Percentiles rank a stretch among this genome's conserved stretches.
These are phyloP conservation scores for Siniperca obscura DNA, from an alignment of 2,797 vertebrate genomes.

Conservation along the genomic window DNA sequence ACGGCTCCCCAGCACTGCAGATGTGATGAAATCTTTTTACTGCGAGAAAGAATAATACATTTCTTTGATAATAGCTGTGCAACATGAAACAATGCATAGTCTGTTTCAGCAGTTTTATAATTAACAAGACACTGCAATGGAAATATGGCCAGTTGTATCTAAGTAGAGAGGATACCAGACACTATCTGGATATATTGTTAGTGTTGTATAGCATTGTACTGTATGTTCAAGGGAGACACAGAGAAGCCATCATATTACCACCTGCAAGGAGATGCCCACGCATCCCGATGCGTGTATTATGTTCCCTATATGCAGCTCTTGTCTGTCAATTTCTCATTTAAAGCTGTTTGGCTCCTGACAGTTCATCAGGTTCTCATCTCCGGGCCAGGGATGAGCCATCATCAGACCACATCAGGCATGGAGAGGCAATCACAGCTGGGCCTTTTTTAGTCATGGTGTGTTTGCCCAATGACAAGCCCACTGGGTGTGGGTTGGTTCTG, in stretches of 20 bases:
- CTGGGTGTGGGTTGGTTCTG: slow-evolving; percentile 70
- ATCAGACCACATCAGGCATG: slow-evolving; percentile 85
- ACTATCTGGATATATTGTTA: slow-evolving; percentile 32
- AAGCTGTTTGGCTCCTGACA: slow-evolving; percentile 81
- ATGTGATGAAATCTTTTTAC: slow-evolving; percentile 81
- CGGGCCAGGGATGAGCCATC: slow-evolving; percentile 79
- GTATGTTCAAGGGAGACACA: slow-evolving; percentile 49
- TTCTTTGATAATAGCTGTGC: slow-evolving; percentile 76
- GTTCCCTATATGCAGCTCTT: slow-evolving; percentile 74
- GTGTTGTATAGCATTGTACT: slow-evolving; percentile 33
- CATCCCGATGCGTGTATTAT: slow-evolving; percentile 64
- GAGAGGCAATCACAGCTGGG: slow-evolving; percentile 83
- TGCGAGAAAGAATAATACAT: slow-evolving; percentile 68
- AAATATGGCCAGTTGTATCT: slow-evolving; percentile 60
- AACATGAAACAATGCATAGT: slow-evolving; percentile 77
- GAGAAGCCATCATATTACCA: slow-evolving; percentile 66
- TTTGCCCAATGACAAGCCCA: slow-evolving; percentile 79
- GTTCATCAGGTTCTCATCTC: slow-evolving; percentile 84
- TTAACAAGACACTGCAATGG: slow-evolving; percentile 68
- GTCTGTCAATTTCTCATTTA: slow-evolving; percentile 82
- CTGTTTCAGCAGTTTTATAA: slow-evolving; percentile 84
- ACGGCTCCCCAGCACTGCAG: slow-evolving; percentile 68
- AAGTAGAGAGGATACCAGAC: slow-evolving; percentile 35
- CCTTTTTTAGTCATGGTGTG: slow-evolving; percentile 80
- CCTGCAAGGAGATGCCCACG: slow-evolving; percentile 64